Conservation (phyloP, 2,113 vertebrate genomes). For the Crotalus helleri region DNA sequence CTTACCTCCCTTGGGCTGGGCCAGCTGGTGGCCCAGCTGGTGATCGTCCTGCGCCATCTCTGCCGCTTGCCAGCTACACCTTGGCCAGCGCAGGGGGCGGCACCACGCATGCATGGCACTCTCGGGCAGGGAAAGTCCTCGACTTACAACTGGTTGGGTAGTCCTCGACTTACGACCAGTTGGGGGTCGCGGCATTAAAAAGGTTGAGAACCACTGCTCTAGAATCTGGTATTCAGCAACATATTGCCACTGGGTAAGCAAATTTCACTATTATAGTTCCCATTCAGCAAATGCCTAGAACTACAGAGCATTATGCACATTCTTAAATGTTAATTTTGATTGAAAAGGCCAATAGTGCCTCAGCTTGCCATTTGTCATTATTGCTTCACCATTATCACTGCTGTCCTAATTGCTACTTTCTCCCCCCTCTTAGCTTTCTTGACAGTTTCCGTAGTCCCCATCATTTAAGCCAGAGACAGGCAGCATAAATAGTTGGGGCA, state of each 20-base stretch:
- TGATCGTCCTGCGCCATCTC: no score
- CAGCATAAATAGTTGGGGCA: neutral
- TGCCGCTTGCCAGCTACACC: no score
- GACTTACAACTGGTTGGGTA: no score
- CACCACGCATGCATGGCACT: no score
- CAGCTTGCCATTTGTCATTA: neutral
- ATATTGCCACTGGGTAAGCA: neutral
- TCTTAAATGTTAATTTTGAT: neutral
- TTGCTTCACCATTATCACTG: neutral
- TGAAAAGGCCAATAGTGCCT: neutral
- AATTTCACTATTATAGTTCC: neutral
- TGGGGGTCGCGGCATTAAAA: no score
- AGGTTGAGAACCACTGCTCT: no score
- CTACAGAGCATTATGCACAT: neutral
- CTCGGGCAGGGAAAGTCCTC: no score
- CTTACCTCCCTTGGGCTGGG: no score
- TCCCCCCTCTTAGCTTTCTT: neutral
- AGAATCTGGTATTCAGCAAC: neutral
- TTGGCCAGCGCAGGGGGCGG: no score
- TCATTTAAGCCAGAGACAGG: neutral
- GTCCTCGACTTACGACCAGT: no score
- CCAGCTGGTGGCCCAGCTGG: no score
- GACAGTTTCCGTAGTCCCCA: neutral
- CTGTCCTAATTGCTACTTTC: neutral
- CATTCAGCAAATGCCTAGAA: neutral